Evolutionary conservation across 92 coral and sea anemone species (phyloP), one percentile per base, ranked within the genome.

Genomic region (Heteractis magnifica): DNA sequence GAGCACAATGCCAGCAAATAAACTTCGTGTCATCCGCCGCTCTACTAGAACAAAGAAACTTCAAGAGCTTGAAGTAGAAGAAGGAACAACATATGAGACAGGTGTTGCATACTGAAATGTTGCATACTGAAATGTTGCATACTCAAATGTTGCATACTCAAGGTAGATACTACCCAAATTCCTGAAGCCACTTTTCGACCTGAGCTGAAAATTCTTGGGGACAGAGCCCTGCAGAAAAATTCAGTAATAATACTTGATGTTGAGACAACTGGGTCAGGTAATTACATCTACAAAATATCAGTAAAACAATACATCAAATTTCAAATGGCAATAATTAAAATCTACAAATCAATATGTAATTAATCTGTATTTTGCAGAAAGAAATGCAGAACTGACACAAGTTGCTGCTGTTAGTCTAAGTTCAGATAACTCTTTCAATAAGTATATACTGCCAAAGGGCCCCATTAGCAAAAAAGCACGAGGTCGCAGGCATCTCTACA

Each of bases 21-120:
- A 73, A 44, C 77, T 73, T 73, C 77, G 77, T 49, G 53, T 72
- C 34, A 50, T 73, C 13, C 51, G 55, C 53, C 55, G 51, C 13
- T 73, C 77, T 44, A 6, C 15, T 73, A 73, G 77, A 73, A 3
- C 77, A 44, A 44, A 26, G 53, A 50, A 73, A 15, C 51, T 50
- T 73, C 77, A 73, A 73, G 77, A 73, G 53, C 77, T 73, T 44
- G 77, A 73, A 73, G 53, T 73, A 13, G 19, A 50, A 73, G 77
- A 48, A 72, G 77, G 77, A 15, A 72, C 11, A 20, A 73, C 77
- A 44, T 73, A 73, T 11, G 52, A 73, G 53, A 73, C 55, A 73
- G 51, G 77, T 20, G 41, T 65, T n/a, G 23, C 72, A 14, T 65
- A 65, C 19, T 65, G 48, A 65, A 65, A 65, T 65, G 41, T 65